phyloP scores from a whole-genome alignment of 1,140 invertebrate genomes.

The Liolophura sinensis region DNA sequence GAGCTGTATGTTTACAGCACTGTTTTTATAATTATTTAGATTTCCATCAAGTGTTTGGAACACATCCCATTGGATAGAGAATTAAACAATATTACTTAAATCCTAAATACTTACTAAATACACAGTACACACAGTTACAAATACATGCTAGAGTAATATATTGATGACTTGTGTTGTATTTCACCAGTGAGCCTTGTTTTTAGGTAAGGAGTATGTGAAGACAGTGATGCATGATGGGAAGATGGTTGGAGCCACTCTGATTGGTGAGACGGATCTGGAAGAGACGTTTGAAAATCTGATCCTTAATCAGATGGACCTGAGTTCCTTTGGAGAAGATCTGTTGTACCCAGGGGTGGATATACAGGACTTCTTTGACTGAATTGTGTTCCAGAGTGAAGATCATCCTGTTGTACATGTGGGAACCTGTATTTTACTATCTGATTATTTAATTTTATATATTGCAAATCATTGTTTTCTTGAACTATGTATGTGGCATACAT shows the following conservation, averaged over 20 bases:
- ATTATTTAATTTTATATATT: too few relatives aligned
- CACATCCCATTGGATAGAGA: too few relatives aligned
- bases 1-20: too few relatives aligned
- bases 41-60: too few relatives aligned
- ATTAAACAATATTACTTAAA: too few relatives aligned
- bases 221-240: slow-evolving; percentile 82
- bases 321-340: slow-evolving; percentile 86
- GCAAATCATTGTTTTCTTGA: too few relatives aligned
- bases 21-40: too few relatives aligned
- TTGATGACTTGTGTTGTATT: slow-evolving; percentile 9
- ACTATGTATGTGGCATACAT: too few relatives aligned
- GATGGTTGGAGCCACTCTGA: slow-evolving; percentile 90
- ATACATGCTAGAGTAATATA: background rate
- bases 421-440: too few relatives aligned
- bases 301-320: slow-evolving; percentile 90
- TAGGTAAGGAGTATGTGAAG: slow-evolving; percentile 85
- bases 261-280: slow-evolving; percentile 96
- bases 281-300: slow-evolving; percentile 99
- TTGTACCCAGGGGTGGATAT: slow-evolving; percentile 95
- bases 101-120: too few relatives aligned
- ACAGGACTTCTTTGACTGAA: slow-evolving; percentile 98
- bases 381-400: background rate
- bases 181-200: slow-evolving; percentile 18
- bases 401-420: too few relatives aligned
- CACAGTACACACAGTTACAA: too few relatives aligned